Evolutionary conservation across 2,888 invertebrate species (phyloP).

Genomic region (Monoplex corrugatus): DNA sequence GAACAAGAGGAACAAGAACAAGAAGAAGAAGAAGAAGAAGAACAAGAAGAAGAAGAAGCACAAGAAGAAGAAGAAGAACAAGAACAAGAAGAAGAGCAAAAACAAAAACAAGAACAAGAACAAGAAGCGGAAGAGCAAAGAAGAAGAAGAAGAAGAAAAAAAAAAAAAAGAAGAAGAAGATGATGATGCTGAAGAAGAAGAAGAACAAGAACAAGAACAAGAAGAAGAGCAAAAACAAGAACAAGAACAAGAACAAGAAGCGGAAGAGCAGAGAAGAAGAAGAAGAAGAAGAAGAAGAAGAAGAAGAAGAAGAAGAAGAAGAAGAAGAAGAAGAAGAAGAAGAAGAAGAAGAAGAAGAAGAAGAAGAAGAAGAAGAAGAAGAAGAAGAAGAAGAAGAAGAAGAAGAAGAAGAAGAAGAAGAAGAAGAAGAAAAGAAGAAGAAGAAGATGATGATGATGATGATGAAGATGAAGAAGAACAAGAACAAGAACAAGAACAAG

Average conservation of each 20-base stretch:
- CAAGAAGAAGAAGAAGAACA: too few species aligned
- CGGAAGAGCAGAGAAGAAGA: background rate
- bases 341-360: background rate
- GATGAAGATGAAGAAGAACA: too few species aligned
- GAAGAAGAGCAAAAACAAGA: background rate
- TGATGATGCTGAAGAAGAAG: too few species aligned
- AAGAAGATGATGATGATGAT: too few species aligned
- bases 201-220: background rate
- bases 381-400: background rate
- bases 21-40: too few species aligned
- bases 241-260: background rate
- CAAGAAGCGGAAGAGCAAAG: too few species aligned
- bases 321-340: background rate
- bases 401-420: background rate
- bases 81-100: too few species aligned
- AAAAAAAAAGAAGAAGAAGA: constrained; percentile 1
- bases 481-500: background rate
- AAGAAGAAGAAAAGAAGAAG: background rate
- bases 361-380: background rate
- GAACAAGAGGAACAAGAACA: too few species aligned
- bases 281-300: background rate
- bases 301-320: background rate
- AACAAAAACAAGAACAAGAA: too few species aligned
- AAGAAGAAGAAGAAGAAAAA: background rate
- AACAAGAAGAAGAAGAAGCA: too few species aligned